Percentiles rank a stretch among this genome's conserved stretches.
Evolutionary conservation across 92 coral and sea anemone genomes (phyloP).

Genomic region (Epizoanthus rinbou): DNA sequence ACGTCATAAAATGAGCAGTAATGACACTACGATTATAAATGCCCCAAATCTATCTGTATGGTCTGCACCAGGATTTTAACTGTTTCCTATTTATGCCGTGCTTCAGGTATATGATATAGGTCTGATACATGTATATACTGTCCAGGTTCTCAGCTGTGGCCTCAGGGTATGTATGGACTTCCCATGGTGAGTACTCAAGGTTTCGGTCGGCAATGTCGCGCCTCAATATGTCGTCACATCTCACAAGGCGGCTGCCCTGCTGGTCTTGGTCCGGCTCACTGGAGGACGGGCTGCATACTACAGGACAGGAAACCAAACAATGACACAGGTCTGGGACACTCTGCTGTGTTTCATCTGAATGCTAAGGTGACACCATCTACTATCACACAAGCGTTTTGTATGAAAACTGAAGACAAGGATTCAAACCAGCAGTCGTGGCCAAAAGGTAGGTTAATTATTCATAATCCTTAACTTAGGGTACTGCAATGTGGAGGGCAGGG

Average conservation of each 20-base stretch:
- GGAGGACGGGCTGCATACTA: constrained; percentile 2
- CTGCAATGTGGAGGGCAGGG: too few species aligned
- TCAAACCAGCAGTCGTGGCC: neutral
- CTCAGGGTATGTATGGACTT: neutral
- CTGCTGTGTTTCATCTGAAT: neutral
- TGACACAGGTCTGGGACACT: neutral
- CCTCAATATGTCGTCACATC: too few species aligned
- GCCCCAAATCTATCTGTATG: too few species aligned
- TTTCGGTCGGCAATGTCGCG: too few species aligned
- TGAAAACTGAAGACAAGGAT: neutral
- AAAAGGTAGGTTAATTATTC: neutral
- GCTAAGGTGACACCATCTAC: neutral
- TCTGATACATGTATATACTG: too few species aligned
- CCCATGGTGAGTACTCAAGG: neutral
- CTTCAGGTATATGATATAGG: too few species aligned
- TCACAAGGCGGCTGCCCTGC: constrained; percentile 6
- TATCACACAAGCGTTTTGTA: neutral
- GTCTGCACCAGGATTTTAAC: too few species aligned
- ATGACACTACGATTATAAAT: too few species aligned
- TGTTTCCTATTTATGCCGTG: too few species aligned
- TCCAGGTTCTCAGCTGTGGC: neutral
- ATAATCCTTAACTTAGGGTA: too few species aligned
- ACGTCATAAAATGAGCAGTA: too few species aligned
- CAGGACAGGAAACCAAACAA: neutral
- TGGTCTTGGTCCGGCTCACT: neutral